Base-by-base conservation (phyloP, 2,113 vertebrate genomes). In the Agapornis roseicollis region DNA sequence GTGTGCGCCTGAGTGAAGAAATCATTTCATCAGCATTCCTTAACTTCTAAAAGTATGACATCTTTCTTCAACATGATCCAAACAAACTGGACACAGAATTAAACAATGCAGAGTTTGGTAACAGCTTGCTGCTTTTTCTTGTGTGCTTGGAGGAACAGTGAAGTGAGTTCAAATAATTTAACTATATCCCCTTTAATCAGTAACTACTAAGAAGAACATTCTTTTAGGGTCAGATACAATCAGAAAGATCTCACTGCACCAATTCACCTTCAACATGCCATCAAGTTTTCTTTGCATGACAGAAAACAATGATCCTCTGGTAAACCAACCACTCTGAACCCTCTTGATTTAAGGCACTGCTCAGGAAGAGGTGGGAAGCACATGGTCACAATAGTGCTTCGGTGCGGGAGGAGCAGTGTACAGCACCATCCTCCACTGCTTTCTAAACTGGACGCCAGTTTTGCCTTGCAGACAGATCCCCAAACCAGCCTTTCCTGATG, bases 341-440 rank as follows among this genome's bases (percentile, higher is more conserved):
- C 39, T 16, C 69, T 58, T 7, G 65, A 47, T 15, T 18, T 1
- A 1, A 84, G 85, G 72, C 22, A 25, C 6, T 12, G n/a, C 9
- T 49, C 41, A 22, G 55, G 37, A 69, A 25, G 41, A 66, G 46
- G 19, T 29, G 78, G 33, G 37, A 73, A 84, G 53, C 18, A 13
- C 3, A 3, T 1, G 16, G 41, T 28, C 85, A 63, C 1, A 33
- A 44, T 19, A 63, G 33, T 1, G 7, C 33, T 58, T 23, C 3
- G 13, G 56, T 35, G 28, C 0, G 0, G 39, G 17, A 63, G 11
- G 0, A 78, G 41, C 33, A 37, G 11, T 2, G 19, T 1, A 42
- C 10, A 15, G 47, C 60, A 39, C 13, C 58, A 60, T 24, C 19
- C 29, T 19, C 73, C 12, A 1, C 20, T 16, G 33, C 8, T 42